These are phyloP conservation scores for Poeciliopsis infans DNA, from an alignment of 2,797 vertebrate species.

Conservation along the genomic window DNA sequence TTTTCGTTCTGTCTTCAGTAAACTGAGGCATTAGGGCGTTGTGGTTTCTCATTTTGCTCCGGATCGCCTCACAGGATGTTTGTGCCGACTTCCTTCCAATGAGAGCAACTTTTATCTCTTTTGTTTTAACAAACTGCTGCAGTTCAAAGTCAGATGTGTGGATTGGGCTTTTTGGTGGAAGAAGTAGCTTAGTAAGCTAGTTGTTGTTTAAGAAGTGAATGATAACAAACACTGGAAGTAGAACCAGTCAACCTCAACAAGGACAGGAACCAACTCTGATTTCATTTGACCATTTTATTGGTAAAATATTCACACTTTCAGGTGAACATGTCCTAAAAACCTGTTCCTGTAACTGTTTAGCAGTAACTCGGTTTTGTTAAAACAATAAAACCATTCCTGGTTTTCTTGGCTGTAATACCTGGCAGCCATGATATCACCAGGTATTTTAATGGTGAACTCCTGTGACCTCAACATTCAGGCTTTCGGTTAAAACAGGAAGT, in stretches of 20 bases:
- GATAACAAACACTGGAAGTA: background rate
- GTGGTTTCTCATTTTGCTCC: background rate
- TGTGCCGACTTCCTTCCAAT: background rate
- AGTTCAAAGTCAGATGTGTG: background rate
- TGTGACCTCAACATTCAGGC: background rate
- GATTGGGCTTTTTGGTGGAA: background rate
- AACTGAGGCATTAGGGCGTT: background rate
- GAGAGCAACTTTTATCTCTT: background rate
- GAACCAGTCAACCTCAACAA: background rate
- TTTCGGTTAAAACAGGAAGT: background rate
- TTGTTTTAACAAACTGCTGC: background rate
- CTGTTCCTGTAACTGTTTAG: background rate
- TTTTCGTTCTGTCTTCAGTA: background rate
- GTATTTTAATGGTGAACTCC: background rate
- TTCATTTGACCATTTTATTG: background rate
- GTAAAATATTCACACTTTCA: background rate
- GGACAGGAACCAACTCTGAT: background rate
- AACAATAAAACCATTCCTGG: background rate
- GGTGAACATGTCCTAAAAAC: background rate
- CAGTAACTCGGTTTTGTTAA: background rate
- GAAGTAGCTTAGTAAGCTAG: background rate
- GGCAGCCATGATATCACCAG: background rate
- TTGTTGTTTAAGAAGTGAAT: background rate
- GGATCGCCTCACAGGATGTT: conserved; percentile 10
- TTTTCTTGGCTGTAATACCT: background rate